Evolutionary conservation across 2,888 invertebrate genomes (phyloP), one percentile per base, ranked within the genome.

Genomic region (Drosophila bunnanda): DNA sequence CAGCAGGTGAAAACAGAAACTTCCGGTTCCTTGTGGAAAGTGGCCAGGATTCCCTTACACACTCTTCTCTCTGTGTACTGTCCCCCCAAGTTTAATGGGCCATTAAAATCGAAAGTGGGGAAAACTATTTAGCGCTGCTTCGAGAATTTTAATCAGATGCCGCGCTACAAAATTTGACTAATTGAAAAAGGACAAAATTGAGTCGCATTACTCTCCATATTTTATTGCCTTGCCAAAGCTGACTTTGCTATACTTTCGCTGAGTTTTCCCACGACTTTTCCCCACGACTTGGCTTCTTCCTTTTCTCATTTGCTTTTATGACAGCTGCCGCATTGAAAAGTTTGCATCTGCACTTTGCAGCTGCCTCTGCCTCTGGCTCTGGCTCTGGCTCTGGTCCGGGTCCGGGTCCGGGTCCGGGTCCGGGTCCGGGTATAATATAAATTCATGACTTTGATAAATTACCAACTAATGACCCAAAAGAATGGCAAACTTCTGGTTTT

Each of bases 371-470:
- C 46, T 10, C n/a, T 2, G n/a, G 30, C 17, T 6, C 22, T 4
- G 22, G 7, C n/a, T 10, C 44, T 4, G 25, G 46, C 12, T 12
- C 30, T 15, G 20, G 17, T 36, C n/a, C 8, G n/a, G n/a, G 7
- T 6, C 10, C 30, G 1, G 30, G 30, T 8, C n/a, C n/a, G n/a
- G 20, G 17, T 36, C n/a, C 8, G n/a, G n/a, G 7, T 6, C 10
- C 30, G 1, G 30, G 30, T 13, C 13, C 1, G 8, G 59, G 22
- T 60, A 60, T 61, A 74, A 78, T 81, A 73, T 77, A 76, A 72
- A 82, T 87, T 84, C 82, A 81, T 81, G 89, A 88, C 88, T 88
- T 89, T 88, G 88, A 88, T 88, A 89, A 86, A 88, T 86, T 84
- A 79, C 75, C 75, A 79, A 79, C 84, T 89, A 88, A 88, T 88